Evolutionary conservation across 2,888 invertebrate genomes (phyloP).

Genomic region (Rhodophaea formosa): DNA sequence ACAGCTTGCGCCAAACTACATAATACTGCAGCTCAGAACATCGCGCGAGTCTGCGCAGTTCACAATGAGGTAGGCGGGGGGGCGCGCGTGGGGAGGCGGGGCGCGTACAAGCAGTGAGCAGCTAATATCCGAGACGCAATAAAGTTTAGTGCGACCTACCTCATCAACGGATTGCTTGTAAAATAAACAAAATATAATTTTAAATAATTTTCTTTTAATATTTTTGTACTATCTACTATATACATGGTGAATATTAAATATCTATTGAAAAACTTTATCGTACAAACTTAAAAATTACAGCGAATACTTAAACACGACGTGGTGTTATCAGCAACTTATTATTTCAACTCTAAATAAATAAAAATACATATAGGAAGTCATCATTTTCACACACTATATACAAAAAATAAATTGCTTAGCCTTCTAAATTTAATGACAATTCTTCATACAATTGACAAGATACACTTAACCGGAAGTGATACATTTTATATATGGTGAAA

Average conservation of each 20-base stretch:
- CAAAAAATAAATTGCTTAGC: neutral
- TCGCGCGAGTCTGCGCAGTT: too few relatives aligned
- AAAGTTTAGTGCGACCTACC: too few relatives aligned
- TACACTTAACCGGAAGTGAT: too few relatives aligned
- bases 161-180: conserved; percentile 13
- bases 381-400: conserved; percentile 17
- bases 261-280: conserved; percentile 62
- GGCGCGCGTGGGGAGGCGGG: too few relatives aligned
- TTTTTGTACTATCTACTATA: conserved; percentile 80
- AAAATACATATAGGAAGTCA: conserved; percentile 28
- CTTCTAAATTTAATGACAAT: neutral
- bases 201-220: conserved; percentile 70
- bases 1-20: too few relatives aligned
- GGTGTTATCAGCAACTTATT: conserved; percentile 30
- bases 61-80: too few relatives aligned
- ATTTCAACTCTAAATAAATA: conserved; percentile 31
- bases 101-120: too few relatives aligned
- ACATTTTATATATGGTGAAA: too few relatives aligned
- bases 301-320: conserved; percentile 50
- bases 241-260: conserved; percentile 74
- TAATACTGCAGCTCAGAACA: too few relatives aligned
- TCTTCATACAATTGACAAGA: neutral
- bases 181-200: conserved; percentile 41
- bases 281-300: conserved; percentile 64
- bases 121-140: too few relatives aligned